Percentiles rank a stretch among this genome's conserved stretches.
phyloP scores from a whole-genome alignment of 2,797 vertebrate species.

The Stomatorhinus walkeri region DNA sequence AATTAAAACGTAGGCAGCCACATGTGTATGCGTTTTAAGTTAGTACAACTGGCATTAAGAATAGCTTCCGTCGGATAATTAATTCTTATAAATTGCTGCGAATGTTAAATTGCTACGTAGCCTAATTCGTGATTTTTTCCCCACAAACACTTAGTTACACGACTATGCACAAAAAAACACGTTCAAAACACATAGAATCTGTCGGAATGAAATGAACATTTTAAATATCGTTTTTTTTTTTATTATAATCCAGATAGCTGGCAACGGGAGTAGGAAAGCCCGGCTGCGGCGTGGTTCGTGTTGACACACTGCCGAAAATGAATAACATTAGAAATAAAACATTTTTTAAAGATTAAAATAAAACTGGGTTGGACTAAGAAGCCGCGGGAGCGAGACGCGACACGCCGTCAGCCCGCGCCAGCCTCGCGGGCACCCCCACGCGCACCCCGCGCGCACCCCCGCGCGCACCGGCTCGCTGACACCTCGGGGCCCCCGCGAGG shows the following conservation, averaged over 20 bases:
- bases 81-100: background rate
- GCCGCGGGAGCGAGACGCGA: background rate
- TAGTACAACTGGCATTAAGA: background rate
- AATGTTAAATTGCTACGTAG: background rate
- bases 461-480: background rate
- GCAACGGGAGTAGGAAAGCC: background rate
- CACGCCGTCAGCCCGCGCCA: background rate
- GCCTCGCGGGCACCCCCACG: background rate
- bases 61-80: background rate
- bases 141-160: background rate
- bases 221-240: background rate
- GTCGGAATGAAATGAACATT: background rate
- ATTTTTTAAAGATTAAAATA: background rate
- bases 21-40: background rate
- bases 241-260: background rate
- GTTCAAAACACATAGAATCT: background rate
- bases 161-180: background rate
- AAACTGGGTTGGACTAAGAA: background rate
- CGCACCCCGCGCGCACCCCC: background rate
- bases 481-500: background rate
- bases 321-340: background rate
- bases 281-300: background rate
- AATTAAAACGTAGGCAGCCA: background rate
- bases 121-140: background rate
- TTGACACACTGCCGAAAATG: background rate